A percentile compares a stretch with the other conserved stretches of the same genome.
Evolutionary conservation across 2,888 invertebrate genomes (phyloP).

Genomic region (Escarpia spicata): DNA sequence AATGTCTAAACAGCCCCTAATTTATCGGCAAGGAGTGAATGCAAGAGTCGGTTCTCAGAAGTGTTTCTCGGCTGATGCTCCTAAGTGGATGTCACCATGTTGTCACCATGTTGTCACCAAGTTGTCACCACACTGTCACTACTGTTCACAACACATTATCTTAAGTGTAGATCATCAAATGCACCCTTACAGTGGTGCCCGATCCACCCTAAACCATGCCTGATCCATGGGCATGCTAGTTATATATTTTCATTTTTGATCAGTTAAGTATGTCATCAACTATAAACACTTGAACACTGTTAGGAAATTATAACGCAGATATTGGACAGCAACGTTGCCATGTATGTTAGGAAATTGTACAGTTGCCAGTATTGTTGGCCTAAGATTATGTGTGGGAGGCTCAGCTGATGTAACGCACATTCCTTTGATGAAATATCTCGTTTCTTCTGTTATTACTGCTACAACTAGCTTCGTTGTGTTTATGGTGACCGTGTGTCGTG

Average conservation of each 20-base stretch:
- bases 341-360: conserved; percentile 13
- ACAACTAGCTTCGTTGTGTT: neutral
- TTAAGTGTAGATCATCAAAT: neutral
- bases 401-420: neutral
- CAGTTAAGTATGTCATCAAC: neutral
- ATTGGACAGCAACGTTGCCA: neutral
- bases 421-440: neutral
- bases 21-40: neutral
- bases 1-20: neutral
- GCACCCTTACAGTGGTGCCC: neutral
- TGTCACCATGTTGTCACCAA: neutral
- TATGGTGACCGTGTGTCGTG: neutral
- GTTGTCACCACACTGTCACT: neutral
- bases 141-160: neutral
- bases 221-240: neutral
- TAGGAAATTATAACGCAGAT: neutral
- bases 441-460: neutral
- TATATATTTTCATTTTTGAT: neutral
- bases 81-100: neutral
- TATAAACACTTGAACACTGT: neutral
- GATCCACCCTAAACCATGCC: neutral
- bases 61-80: neutral
- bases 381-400: neutral
- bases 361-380: neutral
- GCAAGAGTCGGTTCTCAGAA: neutral